Percentiles rank a stretch among this genome's conserved stretches.
These are phyloP conservation scores for Drosophila triauraria DNA, from an alignment of 1,140 invertebrate genomes.

Conservation along the genomic window DNA sequence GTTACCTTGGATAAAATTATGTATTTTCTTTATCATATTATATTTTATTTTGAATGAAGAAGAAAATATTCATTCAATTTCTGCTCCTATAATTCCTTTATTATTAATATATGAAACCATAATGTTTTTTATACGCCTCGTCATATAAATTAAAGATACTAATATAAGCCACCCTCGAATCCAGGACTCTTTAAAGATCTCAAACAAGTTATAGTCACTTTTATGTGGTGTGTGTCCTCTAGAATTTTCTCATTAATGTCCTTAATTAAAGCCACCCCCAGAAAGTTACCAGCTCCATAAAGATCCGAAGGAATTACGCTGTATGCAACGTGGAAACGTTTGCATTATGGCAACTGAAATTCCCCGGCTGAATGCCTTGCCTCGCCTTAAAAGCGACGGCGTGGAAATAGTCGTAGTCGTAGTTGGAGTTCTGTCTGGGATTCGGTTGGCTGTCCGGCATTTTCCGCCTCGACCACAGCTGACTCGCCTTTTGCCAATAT, in stretches of 20 bases:
- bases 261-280: conserved; percentile 24
- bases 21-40: neutral
- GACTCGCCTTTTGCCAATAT: conserved; percentile 78
- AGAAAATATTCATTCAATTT: neutral
- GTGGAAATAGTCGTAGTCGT: conserved; percentile 21
- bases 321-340: conserved; percentile 5
- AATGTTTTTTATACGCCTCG: neutral
- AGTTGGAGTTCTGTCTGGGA: neutral
- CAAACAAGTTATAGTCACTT: neutral
- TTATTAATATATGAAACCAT: neutral
- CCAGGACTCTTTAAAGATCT: neutral
- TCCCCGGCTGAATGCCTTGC: conserved; percentile 25
- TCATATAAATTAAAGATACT: too few species aligned
- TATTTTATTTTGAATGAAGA: neutral
- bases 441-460: conserved; percentile 11
- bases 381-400: conserved; percentile 54
- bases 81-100: neutral
- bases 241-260: neutral
- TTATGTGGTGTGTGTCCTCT: too few species aligned
- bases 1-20: neutral
- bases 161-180: neutral
- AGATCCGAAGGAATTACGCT: conserved; percentile 4
- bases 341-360: conserved; percentile 49
- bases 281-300: neutral
- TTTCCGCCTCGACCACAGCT: conserved; percentile 28